Base-by-base conservation (phyloP, 2,113 vertebrate genomes). In the Coracopsis vasa region DNA sequence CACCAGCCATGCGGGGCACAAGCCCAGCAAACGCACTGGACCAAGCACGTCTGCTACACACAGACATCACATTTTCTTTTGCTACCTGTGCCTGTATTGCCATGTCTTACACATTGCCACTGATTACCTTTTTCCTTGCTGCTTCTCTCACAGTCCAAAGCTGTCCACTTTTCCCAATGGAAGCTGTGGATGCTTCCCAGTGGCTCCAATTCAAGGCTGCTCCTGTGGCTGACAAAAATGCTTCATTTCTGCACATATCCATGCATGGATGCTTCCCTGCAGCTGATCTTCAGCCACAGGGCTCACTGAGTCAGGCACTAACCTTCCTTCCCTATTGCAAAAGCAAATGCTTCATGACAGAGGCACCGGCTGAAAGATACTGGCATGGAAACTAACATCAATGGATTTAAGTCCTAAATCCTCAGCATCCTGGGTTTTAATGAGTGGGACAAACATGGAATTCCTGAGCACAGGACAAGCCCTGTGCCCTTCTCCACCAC, bases 221-320 rank as follows among this genome's bases (percentile, higher is more conserved):
- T 51, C 51, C 35, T 61, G 33, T 21, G 61, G 18, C 5, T 69
- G 37, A 31, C 42, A 33, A 71, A 75, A 18, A 58, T 14, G 23
- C 17, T 75, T 58, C 3, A 51, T 70, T 47, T 61, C 58, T 61
- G n/a, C 27, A 23, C 39, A 25, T 1, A 2, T 35, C 20, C 24
- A 10, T 3, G 42, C 3, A 0, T 28, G 20, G 47, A 64, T 33
- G 33, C 8, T 44, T 62, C 17, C 31, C 47, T 44, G 37, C 65
- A 60, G 75, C 37, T 56, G 69, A 64, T 14, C 65, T 48, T n/a
- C 41, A 31, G 45, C 58, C 2, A 0, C 0, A 1, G 25, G 14
- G 24, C 3, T 2, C 58, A 13, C 35, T 3, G 1, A 80, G 61
- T 33, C 29, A 16, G 54, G 37, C 20, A 13, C 35, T 48, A 42